phyloP scores from a whole-genome alignment of 2,797 vertebrate genomes.

The Rhinatrema bivittatum region DNA sequence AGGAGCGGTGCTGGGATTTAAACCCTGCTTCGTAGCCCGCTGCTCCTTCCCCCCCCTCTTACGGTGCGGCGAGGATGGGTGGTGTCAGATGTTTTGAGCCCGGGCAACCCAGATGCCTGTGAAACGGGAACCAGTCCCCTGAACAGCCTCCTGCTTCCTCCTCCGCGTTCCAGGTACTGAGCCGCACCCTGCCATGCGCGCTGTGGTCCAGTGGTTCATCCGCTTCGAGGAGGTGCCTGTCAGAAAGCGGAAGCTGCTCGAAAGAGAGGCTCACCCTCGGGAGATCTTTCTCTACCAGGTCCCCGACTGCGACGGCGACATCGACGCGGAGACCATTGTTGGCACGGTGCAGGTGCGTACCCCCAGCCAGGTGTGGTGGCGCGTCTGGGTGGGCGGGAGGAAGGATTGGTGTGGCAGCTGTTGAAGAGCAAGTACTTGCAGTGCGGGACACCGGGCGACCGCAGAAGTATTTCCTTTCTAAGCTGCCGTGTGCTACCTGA shows the following conservation, averaged over 20 bases:
- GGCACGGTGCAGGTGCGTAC: slow-evolving; percentile 52
- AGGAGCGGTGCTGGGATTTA: no score
- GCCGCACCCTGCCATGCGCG: slow-evolving; percentile 45
- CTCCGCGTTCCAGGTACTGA: slow-evolving; percentile 28
- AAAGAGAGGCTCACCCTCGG: slow-evolving; percentile 58
- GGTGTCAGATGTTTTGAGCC: not conserved
- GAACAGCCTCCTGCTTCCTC: no score
- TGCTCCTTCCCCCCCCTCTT: no score
- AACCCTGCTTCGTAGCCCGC: no score
- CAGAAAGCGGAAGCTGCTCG: slow-evolving; percentile 62
- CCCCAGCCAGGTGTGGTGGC: not conserved
- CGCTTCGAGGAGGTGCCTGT: slow-evolving; percentile 67
- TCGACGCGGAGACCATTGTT: slow-evolving; percentile 73
- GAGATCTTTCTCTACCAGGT: slow-evolving; percentile 79
- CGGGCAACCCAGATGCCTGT: no score
- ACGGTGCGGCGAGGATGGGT: not conserved
- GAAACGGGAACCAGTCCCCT: no score
- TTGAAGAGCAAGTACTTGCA: no score
- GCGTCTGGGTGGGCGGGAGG: no score
- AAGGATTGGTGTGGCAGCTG: no score
- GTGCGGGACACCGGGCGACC: no score
- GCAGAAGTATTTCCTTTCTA: no score
- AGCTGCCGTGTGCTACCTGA: no score
- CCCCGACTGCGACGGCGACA: slow-evolving; percentile 57
- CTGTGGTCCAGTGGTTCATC: slow-evolving; percentile 77